Evolutionary conservation across 2,113 vertebrate species (phyloP), one percentile per base, ranked within the genome.

Genomic region (Casuarius casuarius): DNA sequence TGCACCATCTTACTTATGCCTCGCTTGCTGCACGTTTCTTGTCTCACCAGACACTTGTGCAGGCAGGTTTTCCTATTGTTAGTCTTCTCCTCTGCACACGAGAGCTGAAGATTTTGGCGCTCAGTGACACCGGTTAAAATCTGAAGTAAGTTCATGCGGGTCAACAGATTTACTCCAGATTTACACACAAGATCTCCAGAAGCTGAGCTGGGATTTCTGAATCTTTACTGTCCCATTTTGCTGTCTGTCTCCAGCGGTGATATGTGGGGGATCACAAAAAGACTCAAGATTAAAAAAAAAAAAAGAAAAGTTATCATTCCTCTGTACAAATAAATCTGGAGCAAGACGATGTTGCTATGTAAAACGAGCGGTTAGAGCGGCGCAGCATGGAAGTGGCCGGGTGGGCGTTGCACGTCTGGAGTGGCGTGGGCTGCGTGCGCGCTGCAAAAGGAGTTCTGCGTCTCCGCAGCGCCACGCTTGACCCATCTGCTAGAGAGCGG

Each of bases 401-500:
- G 38, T 28, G 48, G 58, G 68, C 23, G 29, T 28, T 56, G 66
- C 38, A 58, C 26, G 3, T 7, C 49, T 70, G 46, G 8, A 78
- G 51, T 10, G 9, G 42, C 7, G 29, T 46, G 67, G 77, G 10
- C 67, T 44, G 40, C 10, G 17, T n/a, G 63, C 10, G 17, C 22
- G 61, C 23, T 23, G 80, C 74, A 15, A 9, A 12, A 76, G 5
- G 28, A 58, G 48, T 11, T 7, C 56, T 3, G 3, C 67, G 9
- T 46, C 74, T 22, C 92, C 21, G 4, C 92, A 33, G 15, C 48
- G 56, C 79, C 28, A 56, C 67, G 5, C 73, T 92, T 89, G 88
- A 90, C 97, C 97, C 96, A 63, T 96, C 95, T 97, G 97, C 96
- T 89, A 4, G n/a, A 73, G 93, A 86, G 82, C 75, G 12, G 82